Evolutionary conservation across 2,797 vertebrate genomes (phyloP), one percentile per base, ranked within the genome.

Genomic region (Spinus pinus): DNA sequence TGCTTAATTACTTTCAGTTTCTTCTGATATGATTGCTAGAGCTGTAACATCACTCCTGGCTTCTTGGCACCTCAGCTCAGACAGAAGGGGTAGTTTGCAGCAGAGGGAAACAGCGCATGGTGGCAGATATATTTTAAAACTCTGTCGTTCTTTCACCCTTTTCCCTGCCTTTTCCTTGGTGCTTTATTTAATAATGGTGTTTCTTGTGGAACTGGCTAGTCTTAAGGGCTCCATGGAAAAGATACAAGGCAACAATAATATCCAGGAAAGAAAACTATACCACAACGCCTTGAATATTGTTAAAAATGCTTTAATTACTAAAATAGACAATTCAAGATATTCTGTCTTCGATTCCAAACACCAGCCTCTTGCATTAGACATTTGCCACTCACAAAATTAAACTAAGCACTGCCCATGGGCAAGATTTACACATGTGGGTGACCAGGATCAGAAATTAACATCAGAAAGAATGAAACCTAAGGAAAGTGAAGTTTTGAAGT

Each of bases 231-330:
- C 33, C 9, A 35, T 46, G 27, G 56, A 62, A 61, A 64, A 70
- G 30, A 72, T 35, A 47, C 9, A 66, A 72, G 35, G n/a, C 25
- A 92, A 62, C 18, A 74, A 7, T 37, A 56, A 16, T 10, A 42
- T 30, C 11, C 72, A 66, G 27, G 28, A 94, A 91, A 86, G 33
- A 90, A 90, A 93, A 80, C 30, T 31, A 71, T 46, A 93, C 18
- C 62, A 81, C 61, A 37, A 3, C 9, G 13, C 35, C n/a, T 56
- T 78, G 9, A 75, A 58, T 84, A 86, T 75, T 90, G 86, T 95
- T 97, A 88, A 97, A 98, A 97, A 96, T 61, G 80, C 87, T 98
- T 98, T 97, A 96, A 98, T 98, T 96, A 97, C 81, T 96, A 97
- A 98, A 98, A 96, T 94, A 97, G 81, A 97, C 28, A 79, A 74